Percentiles rank a stretch among this genome's conserved stretches.
Conservation (phyloP, 2,113 vertebrate genomes). For the Pseudopipra pipra region DNA sequence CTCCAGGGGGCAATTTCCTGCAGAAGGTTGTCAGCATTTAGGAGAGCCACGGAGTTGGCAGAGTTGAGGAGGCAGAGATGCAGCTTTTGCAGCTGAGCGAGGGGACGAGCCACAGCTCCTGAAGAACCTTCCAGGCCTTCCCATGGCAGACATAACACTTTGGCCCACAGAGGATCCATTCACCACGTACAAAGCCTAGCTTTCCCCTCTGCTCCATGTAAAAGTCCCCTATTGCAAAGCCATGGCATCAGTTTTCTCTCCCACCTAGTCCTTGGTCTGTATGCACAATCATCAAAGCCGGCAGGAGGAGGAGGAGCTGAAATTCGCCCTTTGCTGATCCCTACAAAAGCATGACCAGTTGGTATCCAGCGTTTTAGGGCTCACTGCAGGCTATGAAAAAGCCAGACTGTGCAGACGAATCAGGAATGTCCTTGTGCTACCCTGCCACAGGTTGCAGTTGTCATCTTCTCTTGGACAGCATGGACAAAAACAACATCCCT, state of each 20-base stretch:
- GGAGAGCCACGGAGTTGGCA: not conserved
- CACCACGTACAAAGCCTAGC: rapidly evolving
- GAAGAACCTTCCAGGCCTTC: not conserved
- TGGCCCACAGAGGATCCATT: not conserved
- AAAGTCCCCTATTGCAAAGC: not conserved
- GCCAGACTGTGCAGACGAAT: not conserved
- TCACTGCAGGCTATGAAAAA: not conserved
- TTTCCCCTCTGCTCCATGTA: not conserved
- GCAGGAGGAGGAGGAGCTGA: not conserved
- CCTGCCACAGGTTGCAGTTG: not conserved
- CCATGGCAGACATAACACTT: not conserved
- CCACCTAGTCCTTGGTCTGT: not conserved
- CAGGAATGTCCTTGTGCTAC: not conserved
- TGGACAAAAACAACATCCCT: rapidly evolving
- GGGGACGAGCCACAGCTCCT: not conserved
- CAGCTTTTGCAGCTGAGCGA: not conserved
- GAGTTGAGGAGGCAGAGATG: not conserved
- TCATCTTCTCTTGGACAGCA: not conserved
- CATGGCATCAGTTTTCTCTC: not conserved
- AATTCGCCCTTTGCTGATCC: not conserved
- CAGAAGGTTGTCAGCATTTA: not conserved
- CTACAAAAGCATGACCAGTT: not conserved
- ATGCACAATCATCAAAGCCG: rapidly evolving
- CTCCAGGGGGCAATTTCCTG: not conserved
- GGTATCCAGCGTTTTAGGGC: not conserved